Percentiles rank a stretch among this genome's conserved stretches.
phyloP scores from a whole-genome alignment of 2,888 invertebrate species.

The Tholera decimalis region DNA sequence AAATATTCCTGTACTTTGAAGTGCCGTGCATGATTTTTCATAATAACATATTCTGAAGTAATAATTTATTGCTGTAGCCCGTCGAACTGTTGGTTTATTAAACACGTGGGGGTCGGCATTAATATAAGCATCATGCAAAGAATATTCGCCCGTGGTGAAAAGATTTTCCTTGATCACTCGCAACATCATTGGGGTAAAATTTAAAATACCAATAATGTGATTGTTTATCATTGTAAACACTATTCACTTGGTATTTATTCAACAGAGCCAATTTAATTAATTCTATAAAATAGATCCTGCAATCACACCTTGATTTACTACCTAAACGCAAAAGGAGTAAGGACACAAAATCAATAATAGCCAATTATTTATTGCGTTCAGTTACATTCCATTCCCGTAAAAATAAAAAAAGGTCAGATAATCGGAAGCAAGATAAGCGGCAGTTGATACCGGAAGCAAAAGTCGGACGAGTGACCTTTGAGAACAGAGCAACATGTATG shows the following conservation, averaged over 20 bases:
- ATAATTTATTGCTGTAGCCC: constrained; percentile 52
- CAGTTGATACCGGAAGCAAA: constrained; percentile 58
- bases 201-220: too few species aligned
- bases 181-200: neutral
- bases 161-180: neutral
- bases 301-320: neutral
- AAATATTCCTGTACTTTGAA: constrained; percentile 63
- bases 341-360: constrained; percentile 19
- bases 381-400: constrained; percentile 46
- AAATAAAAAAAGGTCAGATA: constrained; percentile 58
- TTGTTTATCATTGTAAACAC: neutral
- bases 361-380: constrained; percentile 31
- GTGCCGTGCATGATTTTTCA: constrained; percentile 53
- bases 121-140: constrained; percentile 12
- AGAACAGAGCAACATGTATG: constrained; percentile 25
- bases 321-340: neutral
- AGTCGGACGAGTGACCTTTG: constrained; percentile 53
- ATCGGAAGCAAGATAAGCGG: constrained; percentile 56
- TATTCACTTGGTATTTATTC: neutral
- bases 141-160: neutral
- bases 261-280: neutral
- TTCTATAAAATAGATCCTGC: constrained; percentile 1
- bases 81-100: constrained; percentile 29
- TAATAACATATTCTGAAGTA: constrained; percentile 39
- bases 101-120: constrained; percentile 8